A percentile compares a stretch with the other conserved stretches of the same genome.
phyloP scores from a whole-genome alignment of 2,797 vertebrate species.

The Propithecus deckenii region DNA sequence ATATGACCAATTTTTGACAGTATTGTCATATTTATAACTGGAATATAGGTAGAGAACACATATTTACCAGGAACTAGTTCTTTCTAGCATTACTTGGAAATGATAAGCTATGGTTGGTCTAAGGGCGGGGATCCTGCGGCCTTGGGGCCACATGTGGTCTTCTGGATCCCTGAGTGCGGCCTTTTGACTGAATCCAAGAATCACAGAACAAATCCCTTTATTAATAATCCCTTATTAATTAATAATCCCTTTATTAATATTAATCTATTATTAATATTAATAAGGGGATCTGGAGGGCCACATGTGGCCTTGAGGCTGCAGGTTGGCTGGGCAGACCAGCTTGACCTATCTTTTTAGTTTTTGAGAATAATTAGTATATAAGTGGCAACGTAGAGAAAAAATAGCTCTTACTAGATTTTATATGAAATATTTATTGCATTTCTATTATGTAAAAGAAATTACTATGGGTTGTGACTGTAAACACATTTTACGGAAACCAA shows the following conservation, averaged over 20 bases:
- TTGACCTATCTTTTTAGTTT: neutral
- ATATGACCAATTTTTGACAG: neutral
- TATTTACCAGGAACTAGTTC: neutral
- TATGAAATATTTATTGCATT: slow-evolving; percentile 28
- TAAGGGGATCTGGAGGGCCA: neutral
- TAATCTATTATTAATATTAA: no score
- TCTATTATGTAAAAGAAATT: neutral
- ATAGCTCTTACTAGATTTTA: neutral
- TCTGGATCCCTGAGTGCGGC: neutral
- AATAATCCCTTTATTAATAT: no score
- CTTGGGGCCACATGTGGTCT: neutral
- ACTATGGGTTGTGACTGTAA: neutral
- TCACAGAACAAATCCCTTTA: neutral
- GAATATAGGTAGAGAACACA: neutral
- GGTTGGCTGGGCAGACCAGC: neutral
- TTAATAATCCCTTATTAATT: no score
- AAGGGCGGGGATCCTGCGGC: neutral
- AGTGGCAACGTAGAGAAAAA: neutral
- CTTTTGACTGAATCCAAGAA: neutral
- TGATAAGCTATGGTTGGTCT: neutral
- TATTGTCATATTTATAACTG: slow-evolving; percentile 16
- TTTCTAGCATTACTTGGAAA: neutral
- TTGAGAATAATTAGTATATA: neutral
- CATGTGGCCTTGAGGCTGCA: neutral
- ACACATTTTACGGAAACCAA: neutral